Evolutionary conservation across 92 coral and sea anemone genomes (phyloP), one percentile per base, ranked within the genome.

Genomic region (Bergia sp.): DNA sequence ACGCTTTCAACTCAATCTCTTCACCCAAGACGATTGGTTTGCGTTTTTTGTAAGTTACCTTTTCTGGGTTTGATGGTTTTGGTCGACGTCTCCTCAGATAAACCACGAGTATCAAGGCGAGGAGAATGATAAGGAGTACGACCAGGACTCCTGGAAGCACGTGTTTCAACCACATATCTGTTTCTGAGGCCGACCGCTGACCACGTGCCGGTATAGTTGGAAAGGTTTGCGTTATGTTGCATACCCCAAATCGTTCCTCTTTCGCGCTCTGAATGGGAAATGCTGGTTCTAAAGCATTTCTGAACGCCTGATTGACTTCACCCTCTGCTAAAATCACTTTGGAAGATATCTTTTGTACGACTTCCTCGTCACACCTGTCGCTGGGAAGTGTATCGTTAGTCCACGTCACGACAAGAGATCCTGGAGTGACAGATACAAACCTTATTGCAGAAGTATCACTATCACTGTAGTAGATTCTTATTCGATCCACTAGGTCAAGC

Each of bases 321-420:
- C 96, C 98, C 36, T 91, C 88, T 4, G 74, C 77, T 29, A 86
- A 89, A 65, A 95, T 79, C 44, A 93, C 79, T 74, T 88, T 91
- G 81, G 91, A 85, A 21, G 96, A 83, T 47, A 94, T 91, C 75
- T 81, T 74, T 39, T 93, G 75, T 20, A 93, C 55, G 61, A 91
- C 91, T 58, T 94, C 95, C 18, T 76, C 45, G 80, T 97, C 92
- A 75, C 99, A 97, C 36, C 57, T 88, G 50, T 91, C 92, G n/a
- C 89, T 93, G 5, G 94, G 95, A 20, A 97, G 86, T 53, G 97
- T 92, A 86, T 94, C 94, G 80, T 97, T 97, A 3, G 97, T 94
- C 99, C 99, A 97, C 3, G 95, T 80, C 82, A 95, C 88, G 37
- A 95, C 73, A 38, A 97, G 94, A 16, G 99, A 97, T 0, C 99